Evolutionary conservation across 2,797 vertebrate species (phyloP).

Genomic region (Denticeps clupeoides): DNA sequence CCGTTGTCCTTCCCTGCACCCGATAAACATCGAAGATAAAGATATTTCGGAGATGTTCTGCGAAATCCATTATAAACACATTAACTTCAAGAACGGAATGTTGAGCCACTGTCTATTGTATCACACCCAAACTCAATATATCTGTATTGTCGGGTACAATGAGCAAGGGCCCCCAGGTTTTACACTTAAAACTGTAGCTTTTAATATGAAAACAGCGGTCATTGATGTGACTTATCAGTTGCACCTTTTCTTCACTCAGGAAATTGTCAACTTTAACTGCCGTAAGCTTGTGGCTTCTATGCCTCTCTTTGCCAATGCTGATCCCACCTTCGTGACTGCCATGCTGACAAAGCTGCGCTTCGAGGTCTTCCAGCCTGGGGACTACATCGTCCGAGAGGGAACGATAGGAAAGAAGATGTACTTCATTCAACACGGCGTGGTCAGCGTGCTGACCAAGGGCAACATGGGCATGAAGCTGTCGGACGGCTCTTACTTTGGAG

Average conservation of each 20-base stretch:
- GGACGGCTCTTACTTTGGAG: constrained; percentile 85
- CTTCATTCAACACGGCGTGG: constrained; percentile 86
- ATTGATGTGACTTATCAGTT: too few species aligned
- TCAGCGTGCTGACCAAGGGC: constrained; percentile 82
- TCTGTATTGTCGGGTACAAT: too few species aligned
- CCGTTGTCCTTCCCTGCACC: too few species aligned
- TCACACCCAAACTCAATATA: too few species aligned
- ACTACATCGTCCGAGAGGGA: constrained; percentile 84
- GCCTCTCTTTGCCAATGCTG: constrained; percentile 86
- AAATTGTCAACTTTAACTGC: constrained; percentile 91
- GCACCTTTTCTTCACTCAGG: constrained; percentile 55
- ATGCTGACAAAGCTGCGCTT: constrained; percentile 90
- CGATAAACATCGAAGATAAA: too few species aligned
- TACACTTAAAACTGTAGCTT: too few species aligned
- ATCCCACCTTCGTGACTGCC: constrained; percentile 87
- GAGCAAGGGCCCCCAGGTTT: too few species aligned
- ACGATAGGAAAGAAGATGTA: constrained; percentile 96
- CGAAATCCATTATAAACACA: too few species aligned
- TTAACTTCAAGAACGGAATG: too few species aligned
- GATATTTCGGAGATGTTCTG: too few species aligned
- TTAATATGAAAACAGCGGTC: too few species aligned
- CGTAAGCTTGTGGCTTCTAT: constrained; percentile 89
- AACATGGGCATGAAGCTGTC: constrained; percentile 84
- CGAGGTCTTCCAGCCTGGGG: constrained; percentile 82
- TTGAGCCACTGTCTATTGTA: too few species aligned